A percentile compares a stretch with the other conserved stretches of the same genome.
These are phyloP conservation scores for Pterocles gutturalis DNA, from an alignment of 2,113 vertebrate species.

Conservation along the genomic window DNA sequence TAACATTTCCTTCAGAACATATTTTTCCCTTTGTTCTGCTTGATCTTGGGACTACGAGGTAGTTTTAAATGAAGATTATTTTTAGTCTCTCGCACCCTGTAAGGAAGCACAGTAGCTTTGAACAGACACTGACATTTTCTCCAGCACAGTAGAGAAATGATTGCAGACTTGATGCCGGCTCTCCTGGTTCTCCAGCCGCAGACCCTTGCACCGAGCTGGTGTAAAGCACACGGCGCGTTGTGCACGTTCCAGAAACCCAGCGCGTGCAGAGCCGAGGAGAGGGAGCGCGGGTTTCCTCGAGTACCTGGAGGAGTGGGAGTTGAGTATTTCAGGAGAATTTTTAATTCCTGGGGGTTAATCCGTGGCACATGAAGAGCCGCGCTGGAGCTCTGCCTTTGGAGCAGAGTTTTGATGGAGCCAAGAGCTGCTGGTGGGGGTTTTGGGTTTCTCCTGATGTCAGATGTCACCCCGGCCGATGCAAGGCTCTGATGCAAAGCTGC, in stretches of 20 bases:
- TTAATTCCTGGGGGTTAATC: not conserved
- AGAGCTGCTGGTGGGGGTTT: not conserved
- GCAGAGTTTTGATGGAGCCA: not conserved
- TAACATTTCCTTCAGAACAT: not conserved
- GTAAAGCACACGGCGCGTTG: not conserved
- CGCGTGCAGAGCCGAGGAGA: not conserved
- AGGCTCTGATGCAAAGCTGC: not conserved
- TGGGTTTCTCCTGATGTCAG: not conserved
- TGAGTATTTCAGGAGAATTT: not conserved
- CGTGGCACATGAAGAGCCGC: not conserved
- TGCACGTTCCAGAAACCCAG: not conserved
- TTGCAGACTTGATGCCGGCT: not conserved
- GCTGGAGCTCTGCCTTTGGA: not conserved
- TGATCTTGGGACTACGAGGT: not conserved
- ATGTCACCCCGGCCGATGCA: not conserved
- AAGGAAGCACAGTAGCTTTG: fast-evolving
- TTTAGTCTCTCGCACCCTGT: not conserved
- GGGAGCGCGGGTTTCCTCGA: not conserved
- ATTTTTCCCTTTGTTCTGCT: not conserved
- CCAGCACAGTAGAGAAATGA: not conserved
- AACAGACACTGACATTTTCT: not conserved
- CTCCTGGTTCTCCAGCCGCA: not conserved
- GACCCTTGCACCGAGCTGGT: fast-evolving
- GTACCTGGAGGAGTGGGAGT: not conserved
- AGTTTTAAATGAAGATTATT: not conserved